These are phyloP conservation scores for Plodia interpunctella DNA, from an alignment of 1,140 invertebrate genomes.

Conservation along the genomic window DNA sequence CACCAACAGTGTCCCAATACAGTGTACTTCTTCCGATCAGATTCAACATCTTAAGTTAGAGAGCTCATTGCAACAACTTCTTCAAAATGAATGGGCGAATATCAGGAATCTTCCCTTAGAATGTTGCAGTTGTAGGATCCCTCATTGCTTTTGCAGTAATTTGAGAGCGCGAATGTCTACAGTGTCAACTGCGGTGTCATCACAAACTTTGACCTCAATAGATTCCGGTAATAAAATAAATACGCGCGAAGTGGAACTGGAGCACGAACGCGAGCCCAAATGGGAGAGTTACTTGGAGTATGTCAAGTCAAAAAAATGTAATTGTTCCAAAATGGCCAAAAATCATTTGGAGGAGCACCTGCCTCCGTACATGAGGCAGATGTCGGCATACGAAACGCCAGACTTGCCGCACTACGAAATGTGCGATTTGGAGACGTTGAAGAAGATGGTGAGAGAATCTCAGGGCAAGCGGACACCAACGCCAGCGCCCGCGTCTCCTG, in stretches of 20 bases:
- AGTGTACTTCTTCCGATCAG: constrained; percentile 35
- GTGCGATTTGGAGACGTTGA: constrained; percentile 42
- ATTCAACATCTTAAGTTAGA: constrained; percentile 46
- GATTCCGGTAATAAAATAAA: constrained; percentile 31
- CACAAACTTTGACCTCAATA: constrained; percentile 22
- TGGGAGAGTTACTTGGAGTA: constrained; percentile 52
- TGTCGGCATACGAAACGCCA: constrained; percentile 39
- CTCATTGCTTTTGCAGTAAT: constrained; percentile 44
- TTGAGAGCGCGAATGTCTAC: constrained; percentile 30
- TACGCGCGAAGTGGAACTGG: constrained; percentile 30
- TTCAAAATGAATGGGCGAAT: constrained; percentile 49
- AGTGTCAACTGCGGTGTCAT: not conserved
- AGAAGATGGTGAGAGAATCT: constrained; percentile 39
- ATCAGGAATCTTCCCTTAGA: constrained; percentile 45
- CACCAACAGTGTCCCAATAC: constrained; percentile 42
- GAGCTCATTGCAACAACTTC: constrained; percentile 45
- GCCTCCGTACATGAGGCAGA: constrained; percentile 58
- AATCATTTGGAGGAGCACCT: constrained; percentile 54
- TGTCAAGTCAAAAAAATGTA: constrained; percentile 40
- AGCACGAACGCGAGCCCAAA: constrained; percentile 52
- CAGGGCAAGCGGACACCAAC: constrained; percentile 22
- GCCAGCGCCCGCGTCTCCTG: constrained; percentile 14
- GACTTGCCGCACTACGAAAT: constrained; percentile 49
- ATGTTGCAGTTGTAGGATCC: constrained; percentile 51
- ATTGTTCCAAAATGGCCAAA: constrained; percentile 46